These are phyloP conservation scores for Sarcophaga variegata DNA, from an alignment of 2,888 invertebrate genomes.

Conservation along the genomic window DNA sequence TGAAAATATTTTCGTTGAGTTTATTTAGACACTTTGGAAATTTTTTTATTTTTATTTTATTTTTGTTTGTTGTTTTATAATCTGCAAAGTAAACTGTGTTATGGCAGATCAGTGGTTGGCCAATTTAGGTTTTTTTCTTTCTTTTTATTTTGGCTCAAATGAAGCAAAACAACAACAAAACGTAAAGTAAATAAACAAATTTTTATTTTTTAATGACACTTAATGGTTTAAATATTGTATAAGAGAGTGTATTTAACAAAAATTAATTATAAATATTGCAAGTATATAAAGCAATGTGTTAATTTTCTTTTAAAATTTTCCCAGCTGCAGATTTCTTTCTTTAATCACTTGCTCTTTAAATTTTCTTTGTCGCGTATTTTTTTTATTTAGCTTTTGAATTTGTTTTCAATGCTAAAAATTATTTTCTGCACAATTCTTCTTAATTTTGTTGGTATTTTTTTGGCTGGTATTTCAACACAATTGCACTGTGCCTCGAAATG, in stretches of 20 bases:
- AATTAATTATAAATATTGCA: neutral
- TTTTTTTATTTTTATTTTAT: neutral
- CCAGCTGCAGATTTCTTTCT: neutral
- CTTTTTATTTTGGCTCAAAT: neutral
- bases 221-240: too few relatives aligned
- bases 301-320: neutral
- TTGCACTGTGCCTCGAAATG: neutral
- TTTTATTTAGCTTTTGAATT: slow-evolving; percentile 2
- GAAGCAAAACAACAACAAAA: too few relatives aligned
- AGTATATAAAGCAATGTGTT: neutral
- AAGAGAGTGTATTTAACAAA: too few relatives aligned
- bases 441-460: slow-evolving; percentile 12
- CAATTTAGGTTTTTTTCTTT: neutral
- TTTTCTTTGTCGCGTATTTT: neutral
- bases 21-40: neutral
- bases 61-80: neutral
- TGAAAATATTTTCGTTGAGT: too few relatives aligned
- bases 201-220: too few relatives aligned
- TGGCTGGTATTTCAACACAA: slow-evolving; percentile 37
- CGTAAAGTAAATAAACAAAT: too few relatives aligned
- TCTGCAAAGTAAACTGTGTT: too few relatives aligned
- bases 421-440: slow-evolving; percentile 53
- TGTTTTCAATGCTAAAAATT: slow-evolving; percentile 38
- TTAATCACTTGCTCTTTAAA: neutral
- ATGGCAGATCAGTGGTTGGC: too few relatives aligned